Percentiles rank a stretch among this genome's conserved stretches.
Evolutionary conservation across 2,888 invertebrate species (phyloP).

Genomic region (Nemotelus pantherinus): DNA sequence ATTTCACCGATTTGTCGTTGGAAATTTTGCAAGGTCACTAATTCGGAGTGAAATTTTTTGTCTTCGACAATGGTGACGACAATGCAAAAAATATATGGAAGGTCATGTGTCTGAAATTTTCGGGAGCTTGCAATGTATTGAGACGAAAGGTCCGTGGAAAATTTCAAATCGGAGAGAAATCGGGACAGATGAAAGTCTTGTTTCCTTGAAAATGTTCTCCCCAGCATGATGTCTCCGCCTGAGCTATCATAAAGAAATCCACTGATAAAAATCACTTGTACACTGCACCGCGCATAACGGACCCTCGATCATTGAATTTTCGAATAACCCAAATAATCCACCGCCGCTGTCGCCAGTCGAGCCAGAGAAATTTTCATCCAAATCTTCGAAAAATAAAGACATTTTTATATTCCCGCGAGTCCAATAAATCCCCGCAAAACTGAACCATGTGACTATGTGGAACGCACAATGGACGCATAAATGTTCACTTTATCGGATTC

Average conservation of each 20-base stretch:
- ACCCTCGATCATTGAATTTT: background rate
- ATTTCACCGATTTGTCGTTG: no score
- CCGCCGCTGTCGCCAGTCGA: background rate
- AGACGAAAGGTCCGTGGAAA: no score
- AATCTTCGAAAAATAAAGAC: constrained; percentile 31
- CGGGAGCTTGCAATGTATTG: no score
- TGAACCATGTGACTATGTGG: background rate
- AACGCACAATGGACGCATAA: background rate
- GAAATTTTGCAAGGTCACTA: no score
- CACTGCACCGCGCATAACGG: background rate
- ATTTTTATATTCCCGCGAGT: constrained; percentile 31
- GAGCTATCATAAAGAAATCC: background rate
- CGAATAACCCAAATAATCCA: constrained; percentile 3
- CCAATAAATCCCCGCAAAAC: constrained; percentile 2
- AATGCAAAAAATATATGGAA: no score
- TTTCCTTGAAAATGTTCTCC: background rate
- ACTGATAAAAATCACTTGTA: constrained; percentile 14
- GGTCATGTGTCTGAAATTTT: no score
- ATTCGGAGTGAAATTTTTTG: no score
- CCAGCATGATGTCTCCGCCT: background rate
- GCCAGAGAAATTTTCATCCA: background rate
- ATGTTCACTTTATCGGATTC: background rate
- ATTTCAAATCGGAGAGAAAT: no score
- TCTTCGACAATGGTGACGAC: no score
- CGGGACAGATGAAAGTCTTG: background rate